A percentile compares a stretch with the other conserved stretches of the same genome.
phyloP scores from a whole-genome alignment of 2,888 invertebrate genomes.

The Trimorus sp. region DNA sequence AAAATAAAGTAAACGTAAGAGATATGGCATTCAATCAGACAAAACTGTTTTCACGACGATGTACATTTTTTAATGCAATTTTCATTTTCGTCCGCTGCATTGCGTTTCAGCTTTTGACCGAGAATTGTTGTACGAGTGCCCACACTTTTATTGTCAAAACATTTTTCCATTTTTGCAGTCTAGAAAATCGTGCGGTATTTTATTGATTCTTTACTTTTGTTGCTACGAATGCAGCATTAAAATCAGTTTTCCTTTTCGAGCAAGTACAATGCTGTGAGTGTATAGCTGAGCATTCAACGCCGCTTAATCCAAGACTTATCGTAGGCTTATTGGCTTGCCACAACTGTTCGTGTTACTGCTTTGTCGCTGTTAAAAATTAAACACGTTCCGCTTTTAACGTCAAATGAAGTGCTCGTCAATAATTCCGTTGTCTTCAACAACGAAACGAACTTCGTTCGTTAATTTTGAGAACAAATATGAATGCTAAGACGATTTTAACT shows the following conservation, averaged over 20 bases:
- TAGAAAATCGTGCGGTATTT: slow-evolving; percentile 7
- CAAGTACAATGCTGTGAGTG: slow-evolving; percentile 42
- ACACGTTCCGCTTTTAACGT: slow-evolving; percentile 41
- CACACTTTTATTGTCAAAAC: too few species aligned
- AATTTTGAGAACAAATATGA: slow-evolving; percentile 15
- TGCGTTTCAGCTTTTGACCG: too few species aligned
- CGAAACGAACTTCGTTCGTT: slow-evolving; percentile 10
- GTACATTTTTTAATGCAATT: too few species aligned
- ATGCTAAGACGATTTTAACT: background rate
- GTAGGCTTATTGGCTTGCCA: slow-evolving; percentile 45
- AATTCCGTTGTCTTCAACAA: slow-evolving; percentile 17
- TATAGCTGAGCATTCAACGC: slow-evolving; percentile 52
- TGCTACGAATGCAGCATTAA: slow-evolving; percentile 22
- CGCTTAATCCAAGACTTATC: slow-evolving; percentile 56
- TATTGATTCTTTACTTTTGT: slow-evolving; percentile 34
- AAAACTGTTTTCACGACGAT: too few species aligned
- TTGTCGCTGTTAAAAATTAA: slow-evolving; percentile 49
- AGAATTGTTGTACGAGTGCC: too few species aligned
- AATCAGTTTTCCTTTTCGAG: slow-evolving; percentile 42
- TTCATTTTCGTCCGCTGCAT: too few species aligned
- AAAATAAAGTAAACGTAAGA: too few species aligned
- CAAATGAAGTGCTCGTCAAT: slow-evolving; percentile 41
- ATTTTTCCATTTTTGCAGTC: too few species aligned
- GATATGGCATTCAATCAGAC: too few species aligned
- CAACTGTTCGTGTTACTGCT: slow-evolving; percentile 39